Evolutionary conservation across 2,888 invertebrate species (phyloP), one percentile per base, ranked within the genome.

Genomic region (Phrixothrix hirtus): DNA sequence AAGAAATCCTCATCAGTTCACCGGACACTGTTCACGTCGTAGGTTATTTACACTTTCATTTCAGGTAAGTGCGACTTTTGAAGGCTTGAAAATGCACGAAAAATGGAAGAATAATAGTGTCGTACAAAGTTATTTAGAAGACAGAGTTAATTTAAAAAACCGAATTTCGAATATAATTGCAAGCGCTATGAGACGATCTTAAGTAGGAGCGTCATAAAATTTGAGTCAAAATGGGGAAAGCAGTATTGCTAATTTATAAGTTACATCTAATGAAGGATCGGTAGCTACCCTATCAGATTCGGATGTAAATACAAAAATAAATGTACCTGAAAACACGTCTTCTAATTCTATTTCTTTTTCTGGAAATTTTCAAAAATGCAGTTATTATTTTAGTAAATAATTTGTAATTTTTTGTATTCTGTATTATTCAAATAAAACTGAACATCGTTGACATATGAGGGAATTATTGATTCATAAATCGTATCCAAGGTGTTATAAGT

Each of bases 11-110:
- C 12, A 45, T 2, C n/a, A 43, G 21, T 54, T 26, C 25, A 54
- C 42, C n/a, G 54, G 54, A 13, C 48, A 49, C 35, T 49, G 54
- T 38, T 21, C 49, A 25, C 16, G 38, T 13, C 42, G 38, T 13
- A 43, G 34, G 16, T 49, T 38, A 34, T 36, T 39, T 14, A 50
- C 32, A 10, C 38, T 44, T 27, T 27, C 42, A 17, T 13, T 42
- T 13, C 46, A 46, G 16, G 46, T 39, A 34, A 41, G 51, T n/a
- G 14, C 15, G 6, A 50, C 21, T 25, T 50, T 49, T 15, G 36
- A 49, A 49, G 43, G 31, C 1, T 25, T 43, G 5, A 50, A 50
- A 25, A 44, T 45, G 32, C 36, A 47, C 16, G 35, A 21, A 32
- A 38, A 38, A 32, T 46, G 51, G 38, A 41, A 41, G 15, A 48